Evolutionary conservation across 2,888 invertebrate genomes (phyloP).

Genomic region (Xestia c-nigrum): DNA sequence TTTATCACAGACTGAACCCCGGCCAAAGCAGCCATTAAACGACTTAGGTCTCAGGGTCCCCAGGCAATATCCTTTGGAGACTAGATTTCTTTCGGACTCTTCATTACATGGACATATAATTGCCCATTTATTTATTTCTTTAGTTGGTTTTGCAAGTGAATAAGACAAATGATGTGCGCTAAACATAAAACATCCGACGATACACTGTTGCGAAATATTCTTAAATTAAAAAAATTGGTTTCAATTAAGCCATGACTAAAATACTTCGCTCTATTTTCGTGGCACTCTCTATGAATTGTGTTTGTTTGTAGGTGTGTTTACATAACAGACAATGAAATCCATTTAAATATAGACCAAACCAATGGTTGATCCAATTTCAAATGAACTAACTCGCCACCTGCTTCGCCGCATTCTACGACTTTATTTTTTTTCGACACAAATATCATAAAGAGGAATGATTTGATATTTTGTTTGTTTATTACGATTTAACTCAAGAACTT

Average conservation of each 20-base stretch:
- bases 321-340: neutral
- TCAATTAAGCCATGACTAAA: neutral
- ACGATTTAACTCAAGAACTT: too few relatives aligned
- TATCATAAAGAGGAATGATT: too few relatives aligned
- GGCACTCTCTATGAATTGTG: neutral
- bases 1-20: constrained; percentile 18
- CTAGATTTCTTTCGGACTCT: constrained; percentile 24
- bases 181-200: neutral
- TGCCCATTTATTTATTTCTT: constrained; percentile 25
- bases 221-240: constrained; percentile 2
- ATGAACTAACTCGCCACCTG: neutral
- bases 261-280: neutral
- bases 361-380: neutral
- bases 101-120: constrained; percentile 1
- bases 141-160: neutral
- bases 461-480: too few relatives aligned
- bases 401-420: neutral
- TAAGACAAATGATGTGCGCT: neutral
- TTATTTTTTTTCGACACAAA: neutral
- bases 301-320: neutral
- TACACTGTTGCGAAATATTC: neutral
- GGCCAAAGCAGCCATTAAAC: constrained; percentile 21
- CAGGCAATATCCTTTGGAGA: neutral
- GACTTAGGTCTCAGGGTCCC: constrained; percentile 19
- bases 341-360: neutral